Base-by-base conservation (phyloP, 1,140 invertebrate species). In the Lordiphosa collinella region DNA sequence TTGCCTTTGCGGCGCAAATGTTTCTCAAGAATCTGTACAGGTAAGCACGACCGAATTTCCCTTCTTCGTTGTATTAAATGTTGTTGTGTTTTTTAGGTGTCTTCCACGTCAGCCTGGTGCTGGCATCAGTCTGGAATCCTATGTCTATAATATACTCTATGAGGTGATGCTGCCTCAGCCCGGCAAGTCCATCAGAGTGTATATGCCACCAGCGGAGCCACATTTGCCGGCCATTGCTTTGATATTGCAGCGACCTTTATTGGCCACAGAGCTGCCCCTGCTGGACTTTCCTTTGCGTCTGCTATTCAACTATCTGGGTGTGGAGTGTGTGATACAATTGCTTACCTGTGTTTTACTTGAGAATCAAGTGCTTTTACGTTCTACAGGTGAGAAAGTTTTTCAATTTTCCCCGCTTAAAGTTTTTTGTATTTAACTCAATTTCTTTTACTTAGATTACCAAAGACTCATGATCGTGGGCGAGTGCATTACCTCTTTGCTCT, bases 391-490 rank as follows among this genome's bases (percentile, higher is more conserved):
- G 64, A 18, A n/a, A n/a, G n/a, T n/a, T n/a, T n/a, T n/a, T n/a
- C 18, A 18, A 4, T 18, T 18, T 18, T 18, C 14, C 14, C 14
- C 14, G 14, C 14, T 16, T 3, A 16, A 16, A 16, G n/a, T n/a
- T n/a, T n/a, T n/a, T n/a, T n/a, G n/a, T n/a, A n/a, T n/a, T n/a
- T n/a, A n/a, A n/a, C n/a, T n/a, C n/a, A n/a, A n/a, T n/a, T n/a
- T n/a, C 14, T 34, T 56, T 48, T 60, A 37, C 2, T 11, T 40
- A 94, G 97, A 98, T 91, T 97, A 97, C 90, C 95, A 98, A 90
- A 94, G 95, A 80, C 90, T 99, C 59, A 99, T 99, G 98, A 91
- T 98, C 38, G 96, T 99, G 2, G 96, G 98, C 10, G 99, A 99
- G 90, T 95, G 96, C 71, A 93, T 99, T 41, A 96, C 94, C 22